These are phyloP conservation scores for Geophilus truncorum DNA, from an alignment of 2,888 invertebrate species.

Conservation along the genomic window DNA sequence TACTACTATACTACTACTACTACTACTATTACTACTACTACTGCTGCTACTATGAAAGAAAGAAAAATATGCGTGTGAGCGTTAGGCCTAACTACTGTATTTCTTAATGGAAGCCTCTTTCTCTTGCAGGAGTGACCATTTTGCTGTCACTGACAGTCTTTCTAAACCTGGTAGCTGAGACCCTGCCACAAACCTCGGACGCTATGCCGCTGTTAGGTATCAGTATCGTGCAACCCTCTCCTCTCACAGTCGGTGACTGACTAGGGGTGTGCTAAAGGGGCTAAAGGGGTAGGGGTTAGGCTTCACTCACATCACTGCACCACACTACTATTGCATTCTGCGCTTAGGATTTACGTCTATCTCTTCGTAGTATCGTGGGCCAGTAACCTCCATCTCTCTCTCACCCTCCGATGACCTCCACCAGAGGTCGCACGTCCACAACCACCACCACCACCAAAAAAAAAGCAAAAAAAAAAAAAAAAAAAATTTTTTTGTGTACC, in stretches of 20 bases:
- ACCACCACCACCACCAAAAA: background rate
- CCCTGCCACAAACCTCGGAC: constrained; percentile 92
- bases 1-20: constrained; percentile 27
- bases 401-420: background rate
- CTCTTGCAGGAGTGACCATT: constrained; percentile 81
- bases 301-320: constrained; percentile 24
- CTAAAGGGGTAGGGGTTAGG: background rate
- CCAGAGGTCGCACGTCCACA: background rate
- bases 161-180: constrained; percentile 96
- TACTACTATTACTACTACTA: background rate
- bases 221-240: constrained; percentile 30
- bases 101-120: constrained; percentile 22
- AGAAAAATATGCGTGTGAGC: background rate
- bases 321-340: background rate
- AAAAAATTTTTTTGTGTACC: too few species aligned
- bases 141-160: constrained; percentile 96
- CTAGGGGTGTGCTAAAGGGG: background rate
- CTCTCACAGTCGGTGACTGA: background rate
- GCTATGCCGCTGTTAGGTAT: constrained; percentile 42
- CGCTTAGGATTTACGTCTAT: background rate
- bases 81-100: background rate
- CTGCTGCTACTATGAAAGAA: background rate
- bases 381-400: background rate
- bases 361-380: too few species aligned
- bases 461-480: background rate